Evolutionary conservation across 2,797 vertebrate species (phyloP).

Genomic region (Hippopotamyrus pictus): DNA sequence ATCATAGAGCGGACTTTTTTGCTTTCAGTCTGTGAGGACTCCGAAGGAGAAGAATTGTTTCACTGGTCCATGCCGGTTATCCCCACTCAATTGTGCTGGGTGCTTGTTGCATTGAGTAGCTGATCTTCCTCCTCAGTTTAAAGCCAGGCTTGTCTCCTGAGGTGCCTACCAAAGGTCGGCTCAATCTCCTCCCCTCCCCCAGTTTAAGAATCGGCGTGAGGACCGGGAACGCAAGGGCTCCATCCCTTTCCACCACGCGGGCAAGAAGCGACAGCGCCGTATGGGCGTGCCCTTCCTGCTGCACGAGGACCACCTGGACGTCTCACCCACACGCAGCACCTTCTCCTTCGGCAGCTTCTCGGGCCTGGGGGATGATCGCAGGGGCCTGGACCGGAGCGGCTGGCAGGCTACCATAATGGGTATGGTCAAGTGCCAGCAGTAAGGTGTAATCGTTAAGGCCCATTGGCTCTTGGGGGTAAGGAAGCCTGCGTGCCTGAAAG

Average conservation of each 20-base stretch:
- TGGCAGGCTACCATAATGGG: conserved; percentile 97
- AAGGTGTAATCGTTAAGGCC: background rate
- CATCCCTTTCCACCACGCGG: conserved; percentile 86
- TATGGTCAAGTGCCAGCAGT: conserved; percentile 40
- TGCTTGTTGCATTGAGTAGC: background rate
- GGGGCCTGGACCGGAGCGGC: conserved; percentile 81
- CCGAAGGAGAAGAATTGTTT: background rate
- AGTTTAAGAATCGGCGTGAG: conserved; percentile 95
- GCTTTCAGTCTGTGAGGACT: background rate
- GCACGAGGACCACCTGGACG: conserved; percentile 90
- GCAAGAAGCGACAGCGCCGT: conserved; percentile 87
- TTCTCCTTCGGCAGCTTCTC: conserved; percentile 97
- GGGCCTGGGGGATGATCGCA: conserved; percentile 86
- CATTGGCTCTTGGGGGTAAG: background rate
- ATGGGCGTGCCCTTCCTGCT: conserved; percentile 93
- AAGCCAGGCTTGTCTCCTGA: background rate
- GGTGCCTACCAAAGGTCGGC: too few relatives aligned
- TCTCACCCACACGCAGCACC: conserved; percentile 91
- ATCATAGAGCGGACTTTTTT: background rate
- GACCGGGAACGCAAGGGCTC: conserved; percentile 94
- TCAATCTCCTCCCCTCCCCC: background rate
- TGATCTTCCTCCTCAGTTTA: background rate
- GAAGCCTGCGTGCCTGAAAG: background rate
- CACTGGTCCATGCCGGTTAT: background rate
- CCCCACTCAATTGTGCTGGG: background rate